Base-by-base conservation (phyloP, 2,113 vertebrate genomes). In the Ochotona princeps region DNA sequence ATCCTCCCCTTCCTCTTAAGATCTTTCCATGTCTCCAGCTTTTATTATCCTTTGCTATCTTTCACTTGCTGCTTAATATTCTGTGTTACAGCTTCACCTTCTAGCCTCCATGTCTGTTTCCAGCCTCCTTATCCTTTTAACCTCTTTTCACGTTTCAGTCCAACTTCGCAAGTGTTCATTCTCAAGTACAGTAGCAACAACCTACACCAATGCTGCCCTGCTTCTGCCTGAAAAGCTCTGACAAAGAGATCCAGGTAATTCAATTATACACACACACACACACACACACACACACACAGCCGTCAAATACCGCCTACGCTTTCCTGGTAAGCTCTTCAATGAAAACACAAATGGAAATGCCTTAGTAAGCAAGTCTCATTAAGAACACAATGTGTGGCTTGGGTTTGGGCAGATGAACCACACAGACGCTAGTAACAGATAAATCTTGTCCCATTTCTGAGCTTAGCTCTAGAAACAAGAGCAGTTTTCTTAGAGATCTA, bases 321-420 rank as follows among this genome's bases (percentile, higher is more conserved):
- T 82, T 73, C 74, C 47, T 67, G 28, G 18, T 35, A 49, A 84
- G 26, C 70, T 85, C n/a, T 94, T 91, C 88, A 74, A 88, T 81
- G 69, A 90, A 84, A 87, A 70, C 12, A 79, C 38, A 44, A 90
- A 70, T 60, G 20, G 32, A 80, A 76, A 76, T 63, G 49, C 15
- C 90, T 90, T n/a, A 63, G 69, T 66, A 78, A 81, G 79, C 47
- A 95, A 92, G 67, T 51, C 8, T 11, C 28, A 35, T 2, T 35
- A 82, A 94, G 63, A 85, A 35, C 57, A 82, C 15, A 20, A 81
- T 23, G 11, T 80, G 28, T 84, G 69, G 47, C 57, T 87, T 30
- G 17, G 38, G 35, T 61, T 78, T 78, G 75, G 12, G n/a, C 63
- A 32, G 38, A 7, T 30, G 72, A 74, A 32, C 21, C 23, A 76